Evolutionary conservation across 2,797 vertebrate species (phyloP), one percentile per base, ranked within the genome.

Genomic region (Chromis chromis): DNA sequence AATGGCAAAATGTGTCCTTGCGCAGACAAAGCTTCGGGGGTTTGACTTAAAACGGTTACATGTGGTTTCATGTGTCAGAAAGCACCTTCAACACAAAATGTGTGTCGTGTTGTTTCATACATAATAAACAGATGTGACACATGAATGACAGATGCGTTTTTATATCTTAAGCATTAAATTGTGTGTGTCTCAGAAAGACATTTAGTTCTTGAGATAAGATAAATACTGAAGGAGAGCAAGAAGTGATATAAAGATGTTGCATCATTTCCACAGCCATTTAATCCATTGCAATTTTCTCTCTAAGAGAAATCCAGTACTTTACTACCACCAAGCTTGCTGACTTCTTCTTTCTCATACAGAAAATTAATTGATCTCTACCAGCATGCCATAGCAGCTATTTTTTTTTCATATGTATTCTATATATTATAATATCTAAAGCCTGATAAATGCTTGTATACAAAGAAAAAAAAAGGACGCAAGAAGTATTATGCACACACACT

Each of bases 41-140:
- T 49, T 48, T 50, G 31, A 54, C 6, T 61, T 36, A 6, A 27
- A 78, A 60, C 62, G 27, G 48, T 70, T 56, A 13, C 24, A 25
- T 49, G 66, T 60, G 48, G 27, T 46, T 42, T 73, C 5, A 25
- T 21, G 6, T 66, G 42, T 68, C 27, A 79, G 66, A 33, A 33
- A 40, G 11, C 39, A 22, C 42, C 63, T 68, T 53, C 6, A 57
- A 64, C 12, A 69, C 67, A 16, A 69, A 53, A 56, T 49, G 59
- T 33, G 22, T 70, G 40, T 54, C 5, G 21, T 66, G 22, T 55
- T 71, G 7, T 60, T 78, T 79, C 33, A 78, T 71, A 61, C 55
- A 66, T 49, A 53, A 65, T 50, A 66, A 66, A 76, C 46, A 66
- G 49, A 73, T 70, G 19, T 64, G 70, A 70, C 63, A 57, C 28